phyloP scores from a whole-genome alignment of 2,888 invertebrate species.

The Blomia tropicalis region DNA sequence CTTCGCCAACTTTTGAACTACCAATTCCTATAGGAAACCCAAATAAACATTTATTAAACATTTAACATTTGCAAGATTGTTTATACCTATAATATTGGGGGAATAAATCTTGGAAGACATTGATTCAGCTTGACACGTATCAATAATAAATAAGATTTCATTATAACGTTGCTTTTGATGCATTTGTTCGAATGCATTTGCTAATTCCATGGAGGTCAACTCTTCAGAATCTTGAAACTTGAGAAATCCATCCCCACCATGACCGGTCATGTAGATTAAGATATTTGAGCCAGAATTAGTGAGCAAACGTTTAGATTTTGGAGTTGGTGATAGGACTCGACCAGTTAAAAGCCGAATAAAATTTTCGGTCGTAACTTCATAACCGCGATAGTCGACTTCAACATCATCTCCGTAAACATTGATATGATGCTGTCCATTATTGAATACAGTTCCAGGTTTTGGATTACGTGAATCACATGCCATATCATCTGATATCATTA shows the following conservation, averaged over 20 bases:
- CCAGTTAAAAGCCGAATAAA: constrained; percentile 91
- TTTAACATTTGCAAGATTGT: not conserved
- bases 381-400: constrained; percentile 88
- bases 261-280: constrained; percentile 80
- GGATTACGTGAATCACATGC: constrained; percentile 97
- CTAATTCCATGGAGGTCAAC: constrained; percentile 91
- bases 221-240: constrained; percentile 99
- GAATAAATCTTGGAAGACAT: constrained; percentile 96
- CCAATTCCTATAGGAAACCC: constrained; percentile 52
- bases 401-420: constrained; percentile 99
- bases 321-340: constrained; percentile 74
- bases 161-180: constrained; percentile 90
- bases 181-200: constrained; percentile 98
- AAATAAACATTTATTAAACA: not conserved
- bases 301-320: constrained; percentile 78
- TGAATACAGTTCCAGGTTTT: constrained; percentile 88
- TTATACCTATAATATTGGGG: constrained; percentile 62
- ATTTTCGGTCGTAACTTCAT: constrained; percentile 86
- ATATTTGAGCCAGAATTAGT: constrained; percentile 95
- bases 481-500: constrained; percentile 99
- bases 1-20: constrained; percentile 94
- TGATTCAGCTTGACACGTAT: constrained; percentile 97
- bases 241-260: constrained; percentile 95
- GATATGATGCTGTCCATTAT: constrained; percentile 91
- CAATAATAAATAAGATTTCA: constrained; percentile 94